These are phyloP conservation scores for Diabrotica undecimpunctata DNA, from an alignment of 1,140 invertebrate genomes.

Conservation along the genomic window DNA sequence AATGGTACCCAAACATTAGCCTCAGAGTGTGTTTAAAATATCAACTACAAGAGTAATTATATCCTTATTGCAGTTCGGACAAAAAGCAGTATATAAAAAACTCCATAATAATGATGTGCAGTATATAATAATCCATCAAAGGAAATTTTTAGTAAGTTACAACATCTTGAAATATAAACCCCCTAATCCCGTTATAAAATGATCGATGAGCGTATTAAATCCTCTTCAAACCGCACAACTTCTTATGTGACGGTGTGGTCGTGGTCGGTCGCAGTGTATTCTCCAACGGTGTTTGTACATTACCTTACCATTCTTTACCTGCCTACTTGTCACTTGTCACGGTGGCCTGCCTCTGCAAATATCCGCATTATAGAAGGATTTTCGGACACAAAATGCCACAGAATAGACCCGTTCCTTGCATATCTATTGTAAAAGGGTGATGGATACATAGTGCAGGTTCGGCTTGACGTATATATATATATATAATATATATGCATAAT, in stretches of 20 bases:
- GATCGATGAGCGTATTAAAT: slow-evolving; percentile 30
- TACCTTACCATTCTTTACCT: slow-evolving; percentile 23
- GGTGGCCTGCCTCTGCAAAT: slow-evolving; percentile 35
- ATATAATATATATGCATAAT: too few relatives aligned
- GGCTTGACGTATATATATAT: not conserved
- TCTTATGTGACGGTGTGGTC: slow-evolving; percentile 9
- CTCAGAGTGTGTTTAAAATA: too few relatives aligned
- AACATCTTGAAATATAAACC: not conserved
- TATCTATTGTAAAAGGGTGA: slow-evolving; percentile 15
- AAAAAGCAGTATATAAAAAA: too few relatives aligned
- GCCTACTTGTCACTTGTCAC: slow-evolving; percentile 39
- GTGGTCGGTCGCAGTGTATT: slow-evolving; percentile 9
- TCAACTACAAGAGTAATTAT: too few relatives aligned
- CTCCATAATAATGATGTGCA: too few relatives aligned
- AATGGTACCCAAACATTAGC: too few relatives aligned
- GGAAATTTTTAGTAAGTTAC: too few relatives aligned
- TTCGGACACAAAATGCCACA: slow-evolving; percentile 35
- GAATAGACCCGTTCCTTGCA: slow-evolving; percentile 34
- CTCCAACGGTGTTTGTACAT: slow-evolving; percentile 11
- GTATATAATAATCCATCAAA: too few relatives aligned
- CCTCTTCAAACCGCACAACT: slow-evolving; percentile 4
- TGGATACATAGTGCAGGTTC: not conserved
- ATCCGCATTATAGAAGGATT: slow-evolving; percentile 36
- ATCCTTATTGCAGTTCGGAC: too few relatives aligned
- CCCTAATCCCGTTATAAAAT: slow-evolving; percentile 1